These are phyloP conservation scores for Arctocebus calabarensis DNA, from an alignment of 2,797 vertebrate genomes.

Conservation along the genomic window DNA sequence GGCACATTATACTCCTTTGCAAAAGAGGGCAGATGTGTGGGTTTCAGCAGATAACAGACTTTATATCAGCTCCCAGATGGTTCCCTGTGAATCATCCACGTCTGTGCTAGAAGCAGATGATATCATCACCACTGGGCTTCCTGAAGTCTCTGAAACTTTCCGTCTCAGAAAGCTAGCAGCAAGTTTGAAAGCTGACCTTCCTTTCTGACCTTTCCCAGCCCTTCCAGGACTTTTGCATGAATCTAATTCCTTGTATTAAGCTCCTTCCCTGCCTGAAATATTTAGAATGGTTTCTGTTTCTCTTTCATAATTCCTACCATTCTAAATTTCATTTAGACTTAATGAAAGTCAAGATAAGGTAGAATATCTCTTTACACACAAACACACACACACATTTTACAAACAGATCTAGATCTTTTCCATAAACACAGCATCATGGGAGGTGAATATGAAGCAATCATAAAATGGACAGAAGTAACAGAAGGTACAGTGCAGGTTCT, in stretches of 20 bases:
- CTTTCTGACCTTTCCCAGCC: not conserved
- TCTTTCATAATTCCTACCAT: not conserved
- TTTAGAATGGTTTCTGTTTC: slow-evolving; percentile 2
- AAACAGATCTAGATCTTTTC: not conserved
- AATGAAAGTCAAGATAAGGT: slow-evolving; percentile 13
- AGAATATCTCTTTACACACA: not conserved
- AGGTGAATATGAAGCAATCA: not conserved
- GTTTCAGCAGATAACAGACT: not conserved
- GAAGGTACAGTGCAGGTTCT: not conserved
- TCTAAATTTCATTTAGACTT: not conserved
- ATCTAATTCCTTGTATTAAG: slow-evolving; percentile 9
- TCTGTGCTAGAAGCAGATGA: slow-evolving; percentile 29
- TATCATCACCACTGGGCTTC: not conserved
- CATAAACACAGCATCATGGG: not conserved
- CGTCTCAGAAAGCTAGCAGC: not conserved
- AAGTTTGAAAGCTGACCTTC: not conserved
- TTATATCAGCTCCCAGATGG: not conserved
- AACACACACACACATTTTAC: not conserved
- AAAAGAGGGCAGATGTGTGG: not conserved
- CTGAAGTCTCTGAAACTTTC: not conserved
- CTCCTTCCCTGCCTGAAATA: slow-evolving; percentile 26
- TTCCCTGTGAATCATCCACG: slow-evolving; percentile 20
- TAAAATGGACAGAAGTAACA: not conserved
- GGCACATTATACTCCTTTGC: not conserved
- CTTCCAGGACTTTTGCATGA: not conserved